phyloP scores from a whole-genome alignment of 2,888 invertebrate species.

The Tenodera sinensis region DNA sequence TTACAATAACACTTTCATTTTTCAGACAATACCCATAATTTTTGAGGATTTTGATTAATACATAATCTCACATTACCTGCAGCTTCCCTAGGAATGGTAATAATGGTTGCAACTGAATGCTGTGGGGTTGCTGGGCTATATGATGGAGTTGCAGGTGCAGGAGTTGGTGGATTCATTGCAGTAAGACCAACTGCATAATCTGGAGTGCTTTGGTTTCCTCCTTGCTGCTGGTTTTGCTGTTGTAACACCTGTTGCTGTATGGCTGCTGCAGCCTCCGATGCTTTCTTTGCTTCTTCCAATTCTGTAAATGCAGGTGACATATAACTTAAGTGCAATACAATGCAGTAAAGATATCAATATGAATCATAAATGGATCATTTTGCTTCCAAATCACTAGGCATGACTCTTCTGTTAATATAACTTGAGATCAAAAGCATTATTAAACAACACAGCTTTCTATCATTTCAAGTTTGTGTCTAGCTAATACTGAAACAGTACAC shows the following conservation, averaged over 20 bases:
- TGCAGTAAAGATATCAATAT: too few relatives aligned
- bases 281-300: slow-evolving; percentile 53
- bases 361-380: too few relatives aligned
- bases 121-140: slow-evolving; percentile 34
- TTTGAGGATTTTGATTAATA: background rate
- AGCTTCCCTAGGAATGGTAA: slow-evolving; percentile 38
- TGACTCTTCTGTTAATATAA: too few relatives aligned
- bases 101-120: slow-evolving; percentile 39
- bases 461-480: too few relatives aligned
- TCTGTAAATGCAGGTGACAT: slow-evolving; percentile 43
- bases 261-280: slow-evolving; percentile 58
- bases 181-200: slow-evolving; percentile 80
- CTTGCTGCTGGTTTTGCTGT: slow-evolving; percentile 41
- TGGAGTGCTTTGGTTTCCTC: slow-evolving; percentile 56
- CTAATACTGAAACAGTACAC: too few relatives aligned
- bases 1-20: too few relatives aligned
- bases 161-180: slow-evolving; percentile 54
- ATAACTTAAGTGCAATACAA: too few relatives aligned
- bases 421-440: too few relatives aligned
- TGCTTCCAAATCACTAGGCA: too few relatives aligned
- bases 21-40: too few relatives aligned
- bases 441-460: too few relatives aligned
- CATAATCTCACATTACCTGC: background rate
- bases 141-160: slow-evolving; percentile 31
- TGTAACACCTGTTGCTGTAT: slow-evolving; percentile 40